A percentile compares a stretch with the other conserved stretches of the same genome.
Conservation (phyloP, 2,113 vertebrate species). For the Gadus macrocephalus region DNA sequence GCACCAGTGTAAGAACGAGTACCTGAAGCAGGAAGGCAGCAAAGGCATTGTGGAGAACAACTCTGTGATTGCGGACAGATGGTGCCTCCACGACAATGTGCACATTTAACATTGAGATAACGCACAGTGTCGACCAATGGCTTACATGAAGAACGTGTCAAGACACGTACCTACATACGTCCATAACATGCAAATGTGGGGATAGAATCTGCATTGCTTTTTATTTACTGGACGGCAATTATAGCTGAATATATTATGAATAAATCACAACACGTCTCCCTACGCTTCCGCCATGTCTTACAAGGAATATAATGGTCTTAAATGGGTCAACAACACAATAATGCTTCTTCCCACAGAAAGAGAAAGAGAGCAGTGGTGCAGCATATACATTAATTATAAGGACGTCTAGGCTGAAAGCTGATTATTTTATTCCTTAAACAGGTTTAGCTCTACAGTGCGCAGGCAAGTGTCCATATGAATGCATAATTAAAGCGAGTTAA, state of each 20-base stretch:
- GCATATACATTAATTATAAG: not conserved
- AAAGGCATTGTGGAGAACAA: slow-evolving; percentile 19
- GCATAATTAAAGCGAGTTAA: not conserved
- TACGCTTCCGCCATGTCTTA: not conserved
- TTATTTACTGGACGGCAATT: not conserved
- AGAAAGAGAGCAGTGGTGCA: not conserved
- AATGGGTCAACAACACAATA: not conserved
- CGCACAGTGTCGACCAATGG: not conserved
- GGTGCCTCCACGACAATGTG: slow-evolving; percentile 16
- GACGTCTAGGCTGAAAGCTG: not conserved
- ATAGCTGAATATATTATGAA: not conserved
- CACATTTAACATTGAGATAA: slow-evolving; percentile 11
- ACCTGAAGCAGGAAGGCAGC: slow-evolving; percentile 20
- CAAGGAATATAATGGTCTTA: not conserved
- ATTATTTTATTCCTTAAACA: not conserved
- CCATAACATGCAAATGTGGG: not conserved
- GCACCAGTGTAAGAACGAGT: not conserved
- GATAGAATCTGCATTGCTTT: not conserved
- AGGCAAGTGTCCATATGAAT: not conserved
- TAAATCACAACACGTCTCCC: not conserved
- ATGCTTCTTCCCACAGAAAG: not conserved
- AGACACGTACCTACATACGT: not conserved
- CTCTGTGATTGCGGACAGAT: slow-evolving; percentile 32
- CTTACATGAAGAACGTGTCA: not conserved
- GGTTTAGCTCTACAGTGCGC: not conserved